Conservation (phyloP, 1,140 invertebrate genomes). For the Drosophila kepulauana region DNA sequence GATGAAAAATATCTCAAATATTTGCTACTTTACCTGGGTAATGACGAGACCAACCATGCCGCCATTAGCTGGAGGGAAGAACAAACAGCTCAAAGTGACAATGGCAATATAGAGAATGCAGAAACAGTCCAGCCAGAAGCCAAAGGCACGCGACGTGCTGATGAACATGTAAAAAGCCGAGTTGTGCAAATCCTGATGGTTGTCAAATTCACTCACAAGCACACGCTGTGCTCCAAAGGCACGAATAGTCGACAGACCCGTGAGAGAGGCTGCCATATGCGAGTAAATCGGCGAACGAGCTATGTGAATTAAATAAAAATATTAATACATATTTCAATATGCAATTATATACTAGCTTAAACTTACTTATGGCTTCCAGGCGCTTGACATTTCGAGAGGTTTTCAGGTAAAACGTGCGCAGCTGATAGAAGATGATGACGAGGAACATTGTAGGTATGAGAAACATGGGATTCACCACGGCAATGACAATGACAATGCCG, state of each 20-base stretch:
- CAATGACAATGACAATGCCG: slow-evolving; percentile 92
- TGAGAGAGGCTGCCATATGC: slow-evolving; percentile 94
- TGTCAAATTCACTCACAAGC: slow-evolving; percentile 92
- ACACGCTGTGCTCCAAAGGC: slow-evolving; percentile 92
- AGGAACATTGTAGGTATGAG: slow-evolving; percentile 90
- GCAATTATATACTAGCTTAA: not conserved
- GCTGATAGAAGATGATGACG: slow-evolving; percentile 90
- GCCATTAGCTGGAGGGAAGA: slow-evolving; percentile 87
- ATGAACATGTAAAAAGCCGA: slow-evolving; percentile 89
- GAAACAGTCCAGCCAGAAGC: slow-evolving; percentile 92
- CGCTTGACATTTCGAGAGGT: slow-evolving; percentile 94
- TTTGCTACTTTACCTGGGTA: slow-evolving; percentile 86
- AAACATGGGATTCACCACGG: slow-evolving; percentile 91
- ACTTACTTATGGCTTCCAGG: slow-evolving; percentile 95
- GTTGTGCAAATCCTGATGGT: slow-evolving; percentile 90
- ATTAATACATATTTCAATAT: not conserved
- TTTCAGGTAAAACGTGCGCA: slow-evolving; percentile 92
- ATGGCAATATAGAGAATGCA: slow-evolving; percentile 90
- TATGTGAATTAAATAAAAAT: slow-evolving; percentile 65
- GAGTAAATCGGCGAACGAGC: slow-evolving; percentile 93
- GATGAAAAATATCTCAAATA: not conserved
- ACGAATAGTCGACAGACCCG: slow-evolving; percentile 95
- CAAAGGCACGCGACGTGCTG: slow-evolving; percentile 89
- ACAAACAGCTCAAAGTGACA: slow-evolving; percentile 90
- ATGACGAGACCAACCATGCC: slow-evolving; percentile 93